Percentiles rank a stretch among this genome's conserved stretches.
Conservation (phyloP, 2,888 invertebrate species). For the Drosophila tanythrix region DNA sequence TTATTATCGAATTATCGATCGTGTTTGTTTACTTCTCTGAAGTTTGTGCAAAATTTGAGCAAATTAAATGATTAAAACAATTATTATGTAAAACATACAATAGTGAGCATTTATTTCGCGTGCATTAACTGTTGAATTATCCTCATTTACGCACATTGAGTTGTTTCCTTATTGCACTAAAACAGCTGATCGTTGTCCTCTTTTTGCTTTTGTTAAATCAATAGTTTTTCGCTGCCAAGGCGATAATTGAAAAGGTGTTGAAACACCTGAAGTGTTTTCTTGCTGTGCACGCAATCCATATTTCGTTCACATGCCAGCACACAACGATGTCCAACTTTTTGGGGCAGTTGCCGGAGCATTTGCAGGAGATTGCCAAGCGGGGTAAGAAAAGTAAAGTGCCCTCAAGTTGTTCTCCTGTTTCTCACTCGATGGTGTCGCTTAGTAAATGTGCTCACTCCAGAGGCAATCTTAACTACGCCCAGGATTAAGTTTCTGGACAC, state of each 20-base stretch:
- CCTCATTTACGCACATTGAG: background rate
- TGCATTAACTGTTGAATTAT: background rate
- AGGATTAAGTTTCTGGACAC: constrained; percentile 69
- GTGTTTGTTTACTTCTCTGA: constrained; percentile 55
- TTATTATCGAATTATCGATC: constrained; percentile 57
- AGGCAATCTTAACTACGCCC: constrained; percentile 74
- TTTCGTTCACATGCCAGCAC: constrained; percentile 35
- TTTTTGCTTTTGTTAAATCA: constrained; percentile 56
- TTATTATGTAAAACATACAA: constrained; percentile 58
- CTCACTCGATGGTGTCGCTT: constrained; percentile 22
- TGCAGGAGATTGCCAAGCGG: constrained; percentile 72
- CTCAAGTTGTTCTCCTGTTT: constrained; percentile 1
- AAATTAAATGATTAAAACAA: constrained; percentile 66
- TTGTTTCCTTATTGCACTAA: background rate
- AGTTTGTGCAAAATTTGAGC: constrained; percentile 59
- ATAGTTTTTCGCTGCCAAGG: constrained; percentile 59
- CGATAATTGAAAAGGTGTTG: constrained; percentile 67
- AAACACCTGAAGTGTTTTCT: constrained; percentile 60
- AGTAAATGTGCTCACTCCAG: constrained; percentile 79
- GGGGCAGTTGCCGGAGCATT: constrained; percentile 71
- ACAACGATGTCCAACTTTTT: constrained; percentile 75
- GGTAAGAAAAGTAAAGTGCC: constrained; percentile 51
- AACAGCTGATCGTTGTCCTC: constrained; percentile 30
- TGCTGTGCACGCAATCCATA: constrained; percentile 41
- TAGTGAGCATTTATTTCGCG: background rate